Base-by-base conservation (phyloP, 1,140 invertebrate genomes). In the Bombus fervidus region DNA sequence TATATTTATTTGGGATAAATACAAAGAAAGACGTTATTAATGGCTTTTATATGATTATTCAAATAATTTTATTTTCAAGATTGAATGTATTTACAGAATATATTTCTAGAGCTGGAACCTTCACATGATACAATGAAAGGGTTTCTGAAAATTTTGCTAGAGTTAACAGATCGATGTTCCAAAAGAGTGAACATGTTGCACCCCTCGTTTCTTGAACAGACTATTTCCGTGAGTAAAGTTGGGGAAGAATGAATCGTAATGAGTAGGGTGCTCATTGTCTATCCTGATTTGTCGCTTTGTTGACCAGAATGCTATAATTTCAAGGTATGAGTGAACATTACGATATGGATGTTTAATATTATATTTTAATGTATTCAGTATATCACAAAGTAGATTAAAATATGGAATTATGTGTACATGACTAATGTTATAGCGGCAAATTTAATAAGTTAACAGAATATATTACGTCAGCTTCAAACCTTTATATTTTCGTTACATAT, bases 361-460 rank as follows among this genome's bases (percentile, higher is more conserved):
- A 53, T n/a, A 22, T 28, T 25, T 71, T 37, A 8, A 62, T 13
- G n/a, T 62, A 13, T 41, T 80, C 2, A n/a, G 25, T 25, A 28
- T 34, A 47, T 6, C 25, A 43, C 6, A 22, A 47, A 41, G 3
- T 64, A 83, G 22, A 77, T 83, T 12, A 47, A 34, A 57, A 77
- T 47, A 68, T 37, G 37, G 10, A 68, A 39, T 77, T 83, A 31
- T n/a, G 12, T n/a, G 28, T 8, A 34, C 6, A n/a, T 80, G 68
- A 79, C 66, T 84, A 84, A 84, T 69, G 15, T 41, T 77, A 12
- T 62, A 85, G 31, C 39, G 76, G 34, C 57, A 85, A 85, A 85
- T 80, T 72, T 85, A 80, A 85, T 80, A 85, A 85, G 28, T 31
- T 85, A 85, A 85, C 28, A 37, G 64, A 80, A 64, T 73, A 69